Conservation (phyloP, 2,113 vertebrate species). For the Enhydra lutris region DNA sequence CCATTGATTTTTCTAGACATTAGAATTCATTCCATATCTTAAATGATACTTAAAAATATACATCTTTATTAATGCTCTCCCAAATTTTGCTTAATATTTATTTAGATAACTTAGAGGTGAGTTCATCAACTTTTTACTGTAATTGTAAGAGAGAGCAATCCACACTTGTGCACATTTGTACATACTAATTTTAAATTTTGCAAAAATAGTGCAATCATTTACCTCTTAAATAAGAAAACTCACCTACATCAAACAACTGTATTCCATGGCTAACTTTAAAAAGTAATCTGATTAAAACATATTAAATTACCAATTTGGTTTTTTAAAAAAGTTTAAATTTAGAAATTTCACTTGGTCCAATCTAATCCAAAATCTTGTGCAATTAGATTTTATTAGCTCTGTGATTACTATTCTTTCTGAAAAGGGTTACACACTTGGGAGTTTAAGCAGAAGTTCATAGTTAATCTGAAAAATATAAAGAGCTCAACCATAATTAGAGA, state of each 20-base stretch:
- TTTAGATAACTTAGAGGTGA: background rate
- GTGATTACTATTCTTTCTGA: background rate
- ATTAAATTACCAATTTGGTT: background rate
- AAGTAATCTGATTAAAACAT: background rate
- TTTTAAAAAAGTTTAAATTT: background rate
- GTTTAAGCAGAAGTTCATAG: background rate
- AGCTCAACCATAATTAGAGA: background rate
- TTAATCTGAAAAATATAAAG: background rate
- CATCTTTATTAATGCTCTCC: background rate
- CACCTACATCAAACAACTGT: background rate
- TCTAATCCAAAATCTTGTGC: background rate
- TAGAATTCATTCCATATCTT: background rate
- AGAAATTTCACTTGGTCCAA: background rate
- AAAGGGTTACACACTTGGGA: background rate
- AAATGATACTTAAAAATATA: background rate
- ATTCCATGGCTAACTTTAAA: background rate
- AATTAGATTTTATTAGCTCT: background rate
- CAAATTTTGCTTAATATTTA: background rate
- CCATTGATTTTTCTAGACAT: background rate
- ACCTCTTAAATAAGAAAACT: background rate
- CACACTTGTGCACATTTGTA: background rate
- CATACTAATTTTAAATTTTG: background rate
- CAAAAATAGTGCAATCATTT: background rate
- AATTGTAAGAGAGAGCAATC: background rate
- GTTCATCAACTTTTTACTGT: background rate